phyloP scores from a whole-genome alignment of 2,113 vertebrate genomes.

The Pongo abelii region DNA sequence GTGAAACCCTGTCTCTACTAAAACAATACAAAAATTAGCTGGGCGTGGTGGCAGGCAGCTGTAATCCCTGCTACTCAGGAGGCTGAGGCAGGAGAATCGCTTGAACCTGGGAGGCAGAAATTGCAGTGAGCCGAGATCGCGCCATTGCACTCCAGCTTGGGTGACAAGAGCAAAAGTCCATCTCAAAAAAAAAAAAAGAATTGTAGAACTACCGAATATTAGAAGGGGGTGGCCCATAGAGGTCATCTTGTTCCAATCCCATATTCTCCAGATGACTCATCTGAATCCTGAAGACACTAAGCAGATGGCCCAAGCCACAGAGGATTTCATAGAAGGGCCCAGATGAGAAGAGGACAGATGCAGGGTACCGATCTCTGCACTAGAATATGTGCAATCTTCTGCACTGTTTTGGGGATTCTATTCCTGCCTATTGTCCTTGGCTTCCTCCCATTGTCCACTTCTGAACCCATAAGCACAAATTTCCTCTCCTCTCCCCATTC shows the following conservation, averaged over 20 bases:
- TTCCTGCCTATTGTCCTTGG: background rate
- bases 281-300: background rate
- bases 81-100: too few relatives aligned
- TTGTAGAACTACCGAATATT: too few relatives aligned
- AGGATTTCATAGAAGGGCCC: background rate
- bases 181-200: background rate
- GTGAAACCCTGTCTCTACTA: too few relatives aligned
- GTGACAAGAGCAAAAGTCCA: too few relatives aligned
- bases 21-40: too few relatives aligned
- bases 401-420: background rate
- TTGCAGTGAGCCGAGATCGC: too few relatives aligned
- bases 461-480: background rate
- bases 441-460: background rate
- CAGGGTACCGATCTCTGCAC: background rate
- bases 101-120: too few relatives aligned
- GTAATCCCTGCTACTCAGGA: too few relatives aligned
- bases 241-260: background rate
- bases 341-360: background rate
- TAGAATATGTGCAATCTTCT: background rate
- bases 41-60: too few relatives aligned
- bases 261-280: background rate
- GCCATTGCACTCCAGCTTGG: too few relatives aligned
- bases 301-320: background rate
- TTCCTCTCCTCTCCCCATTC: background rate
- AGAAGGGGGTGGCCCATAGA: background rate